Conservation (phyloP, 23 tunicate genomes). For the Diplosoma virens region DNA sequence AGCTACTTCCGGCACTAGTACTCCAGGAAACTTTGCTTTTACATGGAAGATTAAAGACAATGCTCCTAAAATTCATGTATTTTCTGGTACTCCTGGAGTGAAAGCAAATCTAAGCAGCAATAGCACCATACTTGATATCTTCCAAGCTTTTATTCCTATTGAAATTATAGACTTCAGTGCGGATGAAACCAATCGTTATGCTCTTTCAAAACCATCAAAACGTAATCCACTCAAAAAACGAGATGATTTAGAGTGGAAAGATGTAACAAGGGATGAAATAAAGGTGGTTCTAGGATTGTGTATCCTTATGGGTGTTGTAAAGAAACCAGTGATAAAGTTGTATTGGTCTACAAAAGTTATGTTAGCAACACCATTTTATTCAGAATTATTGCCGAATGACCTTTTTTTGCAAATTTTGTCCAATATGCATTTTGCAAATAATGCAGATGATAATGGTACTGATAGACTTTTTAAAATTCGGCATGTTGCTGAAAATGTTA, state of each 20-base stretch:
- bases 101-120: slow-evolving; percentile 20
- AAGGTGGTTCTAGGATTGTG: slow-evolving; percentile 29
- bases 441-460: neutral
- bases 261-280: slow-evolving; percentile 26
- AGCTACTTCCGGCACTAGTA: slow-evolving; percentile 26
- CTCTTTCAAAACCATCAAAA: slow-evolving; percentile 20
- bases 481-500: neutral
- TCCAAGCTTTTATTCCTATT: slow-evolving; percentile 25
- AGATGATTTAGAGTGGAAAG: slow-evolving; percentile 16
- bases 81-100: slow-evolving; percentile 30
- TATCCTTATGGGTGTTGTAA: slow-evolving; percentile 28
- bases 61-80: slow-evolving; percentile 16
- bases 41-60: slow-evolving; percentile 17
- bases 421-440: slow-evolving; percentile 6
- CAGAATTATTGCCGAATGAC: slow-evolving; percentile 15
- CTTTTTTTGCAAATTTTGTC: slow-evolving; percentile 7
- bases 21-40: slow-evolving; percentile 28
- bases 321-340: slow-evolving; percentile 24
- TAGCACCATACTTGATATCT: slow-evolving; percentile 16
- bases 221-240: slow-evolving; percentile 16
- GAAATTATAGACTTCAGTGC: slow-evolving; percentile 18
- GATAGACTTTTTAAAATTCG: slow-evolving; percentile 2
- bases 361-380: slow-evolving; percentile 30
- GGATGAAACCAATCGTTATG: slow-evolving; percentile 25
- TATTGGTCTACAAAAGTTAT: slow-evolving; percentile 25